phyloP scores from a whole-genome alignment of 2,797 vertebrate genomes.

The Morelia viridis region DNA sequence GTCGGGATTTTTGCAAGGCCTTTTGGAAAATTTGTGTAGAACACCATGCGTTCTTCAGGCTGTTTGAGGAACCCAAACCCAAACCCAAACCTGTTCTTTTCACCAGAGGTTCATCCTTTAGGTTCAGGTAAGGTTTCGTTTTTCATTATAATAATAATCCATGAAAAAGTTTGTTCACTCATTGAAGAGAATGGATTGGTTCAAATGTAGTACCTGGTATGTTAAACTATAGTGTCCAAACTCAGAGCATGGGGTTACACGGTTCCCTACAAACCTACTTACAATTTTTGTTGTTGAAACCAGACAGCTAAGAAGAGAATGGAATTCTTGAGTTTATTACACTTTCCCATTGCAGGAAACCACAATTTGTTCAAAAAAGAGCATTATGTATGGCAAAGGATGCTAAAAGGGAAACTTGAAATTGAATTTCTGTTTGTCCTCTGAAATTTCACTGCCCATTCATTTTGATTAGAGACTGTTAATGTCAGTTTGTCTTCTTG shows the following conservation, averaged over 20 bases:
- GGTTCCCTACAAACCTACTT: background rate
- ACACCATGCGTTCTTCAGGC: slow-evolving; percentile 97
- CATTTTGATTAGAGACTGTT: too few species aligned
- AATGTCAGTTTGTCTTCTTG: too few species aligned
- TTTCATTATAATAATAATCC: background rate
- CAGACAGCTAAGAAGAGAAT: background rate
- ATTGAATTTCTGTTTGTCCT: too few species aligned
- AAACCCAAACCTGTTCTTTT: slow-evolving; percentile 96
- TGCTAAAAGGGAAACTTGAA: too few species aligned
- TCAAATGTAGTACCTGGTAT: background rate
- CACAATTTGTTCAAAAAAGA: background rate
- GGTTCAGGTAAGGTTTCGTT: slow-evolving; percentile 85
- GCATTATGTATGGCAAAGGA: too few species aligned
- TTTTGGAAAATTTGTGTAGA: slow-evolving; percentile 99
- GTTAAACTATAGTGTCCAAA: background rate
- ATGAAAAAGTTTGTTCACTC: background rate
- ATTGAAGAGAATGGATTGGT: background rate
- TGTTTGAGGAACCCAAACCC: slow-evolving; percentile 95
- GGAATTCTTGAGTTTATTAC: background rate
- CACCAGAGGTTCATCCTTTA: slow-evolving; percentile 94
- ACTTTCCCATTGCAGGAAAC: background rate
- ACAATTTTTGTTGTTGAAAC: background rate
- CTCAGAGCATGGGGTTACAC: background rate
- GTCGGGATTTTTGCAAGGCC: slow-evolving; percentile 94
- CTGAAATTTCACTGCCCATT: too few species aligned